Base-by-base conservation (phyloP, 1,140 invertebrate genomes). In the Chymomyza costata region DNA sequence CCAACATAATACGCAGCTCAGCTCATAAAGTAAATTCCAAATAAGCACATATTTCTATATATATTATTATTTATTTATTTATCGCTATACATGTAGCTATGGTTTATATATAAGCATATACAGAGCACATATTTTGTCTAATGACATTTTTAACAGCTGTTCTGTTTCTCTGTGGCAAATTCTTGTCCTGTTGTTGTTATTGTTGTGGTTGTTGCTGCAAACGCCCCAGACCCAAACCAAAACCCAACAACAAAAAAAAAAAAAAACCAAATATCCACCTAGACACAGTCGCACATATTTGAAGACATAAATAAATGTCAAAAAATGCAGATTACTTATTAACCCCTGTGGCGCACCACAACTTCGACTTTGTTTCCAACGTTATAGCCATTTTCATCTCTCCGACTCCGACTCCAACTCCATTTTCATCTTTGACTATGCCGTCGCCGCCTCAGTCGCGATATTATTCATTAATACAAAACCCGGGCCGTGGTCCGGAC, bases 251-350 rank as follows among this genome's bases (percentile, higher is more conserved):
- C n/a, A n/a, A n/a, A n/a, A n/a, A n/a, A n/a, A n/a, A n/a, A n/a
- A n/a, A n/a, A n/a, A n/a, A n/a, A n/a, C n/a, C n/a, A n/a, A n/a
- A n/a, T n/a, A n/a, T n/a, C 21, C 21, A 25, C 21, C 19, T 6
- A 14, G 30, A 44, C 18, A 31, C 19, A 28, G 49, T 60, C 58
- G 67, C 71, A 78, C 73, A 78, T 80, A 80, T 78, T 80, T 82
- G 70, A 82, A 66, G 70, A 83, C 81, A 83, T 83, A 83, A 83
- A 83, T 83, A 83, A 83, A 83, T 83, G 81, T 83, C 81, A 83
- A 83, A 83, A 82, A 83, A 78, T 83, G 70, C 74, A 83, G 81
- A 83, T 83, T 83, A 83, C 81, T 81, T 83, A 83, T 83, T 83
- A 83, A 83, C 81, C 81, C 81, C 81, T 81, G 74, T 83, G 81